Base-by-base conservation (phyloP, 2,797 vertebrate genomes). In the Sparus aurata region DNA sequence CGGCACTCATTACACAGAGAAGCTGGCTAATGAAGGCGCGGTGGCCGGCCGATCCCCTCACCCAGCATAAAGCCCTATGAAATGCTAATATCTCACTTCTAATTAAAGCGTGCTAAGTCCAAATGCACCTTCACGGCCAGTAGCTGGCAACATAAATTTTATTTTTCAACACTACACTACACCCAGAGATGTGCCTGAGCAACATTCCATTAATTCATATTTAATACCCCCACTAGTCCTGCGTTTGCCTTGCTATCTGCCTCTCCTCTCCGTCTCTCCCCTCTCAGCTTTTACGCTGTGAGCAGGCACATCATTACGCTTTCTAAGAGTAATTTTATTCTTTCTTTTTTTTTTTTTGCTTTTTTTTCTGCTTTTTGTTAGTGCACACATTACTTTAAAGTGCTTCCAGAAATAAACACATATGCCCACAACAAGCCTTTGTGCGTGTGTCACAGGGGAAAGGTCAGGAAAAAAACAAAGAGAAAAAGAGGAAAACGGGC, bases 81-180 rank as follows among this genome's bases (percentile, higher is more conserved):
- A 98, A 98, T 98, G 96, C 97, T 97, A 98, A 96, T 98, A 97
- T 97, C 97, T 97, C 95, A 96, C 95, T 95, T 97, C 97, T 98
- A 99, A 99, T 99, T 99, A 99, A 98, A 97, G 97, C 95, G 96
- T 96, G 96, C 96, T 95, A 95, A 97, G 97, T 98, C 97, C 96
- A 96, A 96, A 96, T 96, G 96, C 95, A 96, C 96, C 95, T 94
- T 97, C 93, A 94, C 58, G 89, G 95, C 93, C 94, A 90, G 91
- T 93, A 89, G 93, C 93, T 38, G 79, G 93, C 92, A 94, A 95
- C 93, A 95, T 95, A 94, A 89, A 95, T 95, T 94, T 90, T 90
- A 93, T 94, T 94, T 95, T 94, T 93, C 87, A 92, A 89, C 91
- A 92, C 84, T 84, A 87, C 86, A 82, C 90, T 92, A 90, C 91